Conservation (phyloP, 2,113 vertebrate species). For the Sinocyclocheilus rhinocerous region DNA sequence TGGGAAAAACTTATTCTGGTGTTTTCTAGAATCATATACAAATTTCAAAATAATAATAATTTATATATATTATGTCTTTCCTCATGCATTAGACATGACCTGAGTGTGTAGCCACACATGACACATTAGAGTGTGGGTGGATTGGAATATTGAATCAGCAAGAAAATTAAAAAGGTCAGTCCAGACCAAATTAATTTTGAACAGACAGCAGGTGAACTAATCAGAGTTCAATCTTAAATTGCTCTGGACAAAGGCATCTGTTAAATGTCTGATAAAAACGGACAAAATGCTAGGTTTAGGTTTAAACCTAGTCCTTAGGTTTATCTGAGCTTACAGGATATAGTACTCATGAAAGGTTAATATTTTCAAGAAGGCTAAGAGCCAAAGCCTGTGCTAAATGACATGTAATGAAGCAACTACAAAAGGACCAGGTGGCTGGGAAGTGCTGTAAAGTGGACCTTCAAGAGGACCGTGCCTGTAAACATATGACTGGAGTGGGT, state of each 20-base stretch:
- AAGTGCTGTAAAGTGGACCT: neutral
- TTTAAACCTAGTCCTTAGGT: neutral
- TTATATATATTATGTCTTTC: too few species aligned
- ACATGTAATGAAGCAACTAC: conserved; percentile 17
- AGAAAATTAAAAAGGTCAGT: neutral
- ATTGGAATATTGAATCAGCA: neutral
- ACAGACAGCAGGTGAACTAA: neutral
- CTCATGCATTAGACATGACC: neutral
- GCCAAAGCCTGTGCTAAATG: neutral
- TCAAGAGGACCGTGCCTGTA: neutral
- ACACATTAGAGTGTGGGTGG: neutral
- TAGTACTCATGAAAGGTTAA: neutral
- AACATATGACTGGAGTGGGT: conserved; percentile 23
- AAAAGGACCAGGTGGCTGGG: conserved; percentile 27
- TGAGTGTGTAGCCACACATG: neutral
- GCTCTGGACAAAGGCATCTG: neutral
- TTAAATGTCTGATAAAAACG: neutral
- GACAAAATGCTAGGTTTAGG: neutral
- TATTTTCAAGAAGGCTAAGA: neutral
- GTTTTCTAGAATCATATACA: neutral
- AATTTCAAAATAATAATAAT: neutral
- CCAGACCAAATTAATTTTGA: neutral
- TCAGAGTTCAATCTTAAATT: neutral
- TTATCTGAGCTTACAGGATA: neutral
- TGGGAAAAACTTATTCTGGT: neutral